phyloP scores from a whole-genome alignment of 2,797 vertebrate genomes.

The Fistularia tabacaria region DNA sequence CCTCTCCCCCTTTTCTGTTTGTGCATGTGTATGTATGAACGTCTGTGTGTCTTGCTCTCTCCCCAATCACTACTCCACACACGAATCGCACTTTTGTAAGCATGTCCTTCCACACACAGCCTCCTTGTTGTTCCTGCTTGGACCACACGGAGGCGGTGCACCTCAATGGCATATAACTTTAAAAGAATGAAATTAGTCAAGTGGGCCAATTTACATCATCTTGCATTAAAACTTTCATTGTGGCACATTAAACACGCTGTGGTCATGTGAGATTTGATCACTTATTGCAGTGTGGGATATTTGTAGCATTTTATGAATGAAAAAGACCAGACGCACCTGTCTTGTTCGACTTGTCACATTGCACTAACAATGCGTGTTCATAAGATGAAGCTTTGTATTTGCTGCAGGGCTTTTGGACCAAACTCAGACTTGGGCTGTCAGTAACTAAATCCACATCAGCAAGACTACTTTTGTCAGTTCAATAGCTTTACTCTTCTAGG shows the following conservation, averaged over 20 bases:
- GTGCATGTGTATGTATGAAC: not conserved
- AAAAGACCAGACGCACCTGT: slow-evolving; percentile 1
- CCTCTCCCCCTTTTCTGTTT: not conserved
- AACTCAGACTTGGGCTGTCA: slow-evolving; percentile 23
- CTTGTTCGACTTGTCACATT: slow-evolving; percentile 9
- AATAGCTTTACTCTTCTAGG: slow-evolving; percentile 23
- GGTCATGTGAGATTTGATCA: not conserved
- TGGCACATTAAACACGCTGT: not conserved
- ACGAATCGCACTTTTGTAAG: too few species aligned
- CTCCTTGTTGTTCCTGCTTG: slow-evolving; percentile 13
- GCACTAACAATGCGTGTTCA: slow-evolving; percentile 12
- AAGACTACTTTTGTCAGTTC: slow-evolving; percentile 10
- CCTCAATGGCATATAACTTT: slow-evolving; percentile 30
- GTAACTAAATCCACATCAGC: slow-evolving; percentile 35
- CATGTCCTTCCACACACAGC: not conserved
- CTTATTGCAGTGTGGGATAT: not conserved
- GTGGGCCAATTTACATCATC: not conserved
- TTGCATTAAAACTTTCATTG: not conserved
- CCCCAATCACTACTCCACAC: too few species aligned
- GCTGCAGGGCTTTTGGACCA: slow-evolving; percentile 38
- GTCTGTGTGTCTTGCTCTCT: not conserved
- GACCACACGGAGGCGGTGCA: slow-evolving; percentile 67
- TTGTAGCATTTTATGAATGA: not conserved
- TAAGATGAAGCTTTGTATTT: slow-evolving; percentile 30
- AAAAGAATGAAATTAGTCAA: too few species aligned